Evolutionary conservation across 53 echinoderm and acorn worm species (phyloP).

Genomic region (Holothuria leucospilota): DNA sequence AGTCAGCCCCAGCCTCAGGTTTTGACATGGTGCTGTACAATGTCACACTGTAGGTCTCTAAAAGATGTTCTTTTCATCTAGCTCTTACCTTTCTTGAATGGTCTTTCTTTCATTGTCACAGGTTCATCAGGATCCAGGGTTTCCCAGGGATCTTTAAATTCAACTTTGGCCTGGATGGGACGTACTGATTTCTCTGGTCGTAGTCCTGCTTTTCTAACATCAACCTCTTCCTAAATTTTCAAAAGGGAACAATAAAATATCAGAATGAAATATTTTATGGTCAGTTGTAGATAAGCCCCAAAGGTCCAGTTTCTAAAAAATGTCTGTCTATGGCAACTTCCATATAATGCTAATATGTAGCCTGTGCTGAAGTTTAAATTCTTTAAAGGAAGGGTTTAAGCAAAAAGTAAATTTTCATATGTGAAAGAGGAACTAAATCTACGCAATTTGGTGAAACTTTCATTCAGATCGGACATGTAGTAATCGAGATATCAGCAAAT

Average conservation of each 20-base stretch:
- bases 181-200: constrained; percentile 53
- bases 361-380: too few relatives aligned
- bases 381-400: too few relatives aligned
- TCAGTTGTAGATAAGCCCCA: not conserved
- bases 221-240: not conserved
- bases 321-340: too few relatives aligned
- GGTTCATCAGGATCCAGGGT: constrained; percentile 82
- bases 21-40: too few relatives aligned
- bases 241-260: not conserved
- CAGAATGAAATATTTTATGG: not conserved
- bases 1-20: too few relatives aligned
- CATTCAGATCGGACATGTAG: too few relatives aligned
- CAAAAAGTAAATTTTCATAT: too few relatives aligned
- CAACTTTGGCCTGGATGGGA: constrained; percentile 37
- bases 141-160: constrained; percentile 83
- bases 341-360: too few relatives aligned
- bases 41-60: too few relatives aligned
- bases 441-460: too few relatives aligned
- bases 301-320: not conserved
- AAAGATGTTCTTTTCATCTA: not conserved
- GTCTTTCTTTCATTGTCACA: constrained; percentile 56
- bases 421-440: too few relatives aligned
- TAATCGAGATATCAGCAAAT: too few relatives aligned
- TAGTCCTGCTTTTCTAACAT: constrained; percentile 54
- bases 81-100: constrained; percentile 85